A percentile compares a stretch with the other conserved stretches of the same genome.
Evolutionary conservation across 1,140 invertebrate genomes (phyloP).

Genomic region (Anastatus disparis): DNA sequence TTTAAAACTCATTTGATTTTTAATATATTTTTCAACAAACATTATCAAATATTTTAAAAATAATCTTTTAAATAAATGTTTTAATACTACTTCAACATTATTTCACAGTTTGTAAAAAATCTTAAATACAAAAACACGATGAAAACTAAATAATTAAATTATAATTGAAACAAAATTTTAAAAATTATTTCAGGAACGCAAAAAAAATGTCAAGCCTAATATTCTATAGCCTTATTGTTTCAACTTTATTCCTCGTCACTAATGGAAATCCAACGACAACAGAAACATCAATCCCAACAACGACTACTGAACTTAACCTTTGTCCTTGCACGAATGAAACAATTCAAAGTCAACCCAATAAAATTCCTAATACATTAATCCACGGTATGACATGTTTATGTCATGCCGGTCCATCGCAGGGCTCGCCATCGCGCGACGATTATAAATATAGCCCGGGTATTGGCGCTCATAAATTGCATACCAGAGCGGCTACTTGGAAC

Average conservation of each 20-base stretch:
- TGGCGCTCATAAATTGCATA: conserved; percentile 60
- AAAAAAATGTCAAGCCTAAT: too few relatives aligned
- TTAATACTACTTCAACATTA: too few relatives aligned
- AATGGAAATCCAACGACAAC: neutral
- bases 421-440: conserved; percentile 54
- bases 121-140: too few relatives aligned
- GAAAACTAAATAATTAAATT: too few relatives aligned
- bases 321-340: neutral
- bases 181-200: too few relatives aligned
- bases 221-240: too few relatives aligned
- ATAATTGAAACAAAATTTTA: too few relatives aligned
- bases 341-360: neutral
- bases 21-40: too few relatives aligned
- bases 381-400: conserved; percentile 58
- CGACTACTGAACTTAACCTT: neutral
- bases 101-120: too few relatives aligned
- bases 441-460: conserved; percentile 53
- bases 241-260: neutral
- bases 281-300: neutral
- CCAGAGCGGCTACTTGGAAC: conserved; percentile 56
- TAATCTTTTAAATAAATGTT: too few relatives aligned
- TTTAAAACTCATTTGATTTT: too few relatives aligned
- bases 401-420: conserved; percentile 42
- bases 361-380: conserved; percentile 46
- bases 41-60: too few relatives aligned